phyloP scores from a whole-genome alignment of 1,140 invertebrate genomes.

The Drosophila guanche region DNA sequence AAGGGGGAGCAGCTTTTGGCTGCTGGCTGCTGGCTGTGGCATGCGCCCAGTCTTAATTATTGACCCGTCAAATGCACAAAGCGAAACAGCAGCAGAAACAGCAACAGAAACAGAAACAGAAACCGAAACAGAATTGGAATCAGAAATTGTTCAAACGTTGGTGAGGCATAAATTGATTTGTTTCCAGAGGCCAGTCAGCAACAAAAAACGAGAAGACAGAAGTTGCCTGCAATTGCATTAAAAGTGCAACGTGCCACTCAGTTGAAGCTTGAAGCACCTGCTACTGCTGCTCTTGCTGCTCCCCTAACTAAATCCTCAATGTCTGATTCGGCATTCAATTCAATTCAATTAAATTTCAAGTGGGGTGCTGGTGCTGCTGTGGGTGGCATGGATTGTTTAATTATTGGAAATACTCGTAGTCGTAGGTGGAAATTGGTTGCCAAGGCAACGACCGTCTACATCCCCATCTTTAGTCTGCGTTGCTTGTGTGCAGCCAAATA shows the following conservation, averaged over 20 bases:
- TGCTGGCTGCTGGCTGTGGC: constrained; percentile 18
- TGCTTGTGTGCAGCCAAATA: constrained; percentile 38
- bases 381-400: constrained; percentile 64
- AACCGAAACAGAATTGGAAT: constrained; percentile 46
- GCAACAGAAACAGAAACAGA: constrained; percentile 1
- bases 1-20: no score
- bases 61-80: constrained; percentile 83
- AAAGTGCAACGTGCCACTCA: constrained; percentile 34
- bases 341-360: constrained; percentile 34
- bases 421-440: constrained; percentile 40
- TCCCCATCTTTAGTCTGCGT: not conserved
- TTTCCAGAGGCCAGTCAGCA: constrained; percentile 27
- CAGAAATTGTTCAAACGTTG: constrained; percentile 75
- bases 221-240: constrained; percentile 25
- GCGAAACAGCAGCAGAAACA: constrained; percentile 52
- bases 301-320: not conserved
- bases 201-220: constrained; percentile 25
- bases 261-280: constrained; percentile 43
- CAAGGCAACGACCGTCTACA: not conserved
- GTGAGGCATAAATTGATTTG: constrained; percentile 79
- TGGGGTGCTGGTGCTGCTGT: constrained; percentile 20
- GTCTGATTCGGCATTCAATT: constrained; percentile 29
- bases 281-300: constrained; percentile 7
- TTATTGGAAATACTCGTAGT: constrained; percentile 73
- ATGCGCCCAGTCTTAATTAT: constrained; percentile 67